Evolutionary conservation across 1,140 invertebrate genomes (phyloP).

Genomic region (Proctacanthus coquilletti): DNA sequence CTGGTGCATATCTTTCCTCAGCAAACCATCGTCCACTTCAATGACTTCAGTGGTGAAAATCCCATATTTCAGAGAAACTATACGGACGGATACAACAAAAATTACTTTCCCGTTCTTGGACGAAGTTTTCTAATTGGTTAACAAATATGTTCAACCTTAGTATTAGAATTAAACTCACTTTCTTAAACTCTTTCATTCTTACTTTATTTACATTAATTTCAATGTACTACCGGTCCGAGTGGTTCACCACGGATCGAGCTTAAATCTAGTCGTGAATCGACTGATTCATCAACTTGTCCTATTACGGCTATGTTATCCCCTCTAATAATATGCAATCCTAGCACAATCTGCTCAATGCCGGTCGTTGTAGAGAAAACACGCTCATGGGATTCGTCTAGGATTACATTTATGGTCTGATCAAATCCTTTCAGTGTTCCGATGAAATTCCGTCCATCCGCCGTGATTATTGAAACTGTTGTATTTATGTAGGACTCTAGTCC

Average conservation of each 20-base stretch:
- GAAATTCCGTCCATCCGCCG: constrained; percentile 87
- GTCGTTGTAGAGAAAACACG: constrained; percentile 82
- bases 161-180: too few relatives aligned
- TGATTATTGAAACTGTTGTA: constrained; percentile 86
- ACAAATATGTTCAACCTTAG: too few relatives aligned
- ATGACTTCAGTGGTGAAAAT: too few relatives aligned
- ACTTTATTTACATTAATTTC: constrained; percentile 16
- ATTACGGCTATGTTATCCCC: constrained; percentile 96
- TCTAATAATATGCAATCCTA: constrained; percentile 92
- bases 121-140: too few relatives aligned
- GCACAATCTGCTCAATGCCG: constrained; percentile 90
- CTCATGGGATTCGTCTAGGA: constrained; percentile 95
- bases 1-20: too few relatives aligned
- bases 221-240: constrained; percentile 73
- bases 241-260: constrained; percentile 78
- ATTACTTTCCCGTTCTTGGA: too few relatives aligned
- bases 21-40: too few relatives aligned
- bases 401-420: constrained; percentile 96
- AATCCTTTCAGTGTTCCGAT: constrained; percentile 71
- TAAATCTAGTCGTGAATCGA: constrained; percentile 73
- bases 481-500: constrained; percentile 75
- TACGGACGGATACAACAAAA: too few relatives aligned
- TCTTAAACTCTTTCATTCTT: constrained; percentile 2
- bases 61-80: too few relatives aligned
- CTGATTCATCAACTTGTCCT: constrained; percentile 81